Evolutionary conservation across 2,113 vertebrate species (phyloP), one percentile per base, ranked within the genome.

Genomic region (Platanista minor): DNA sequence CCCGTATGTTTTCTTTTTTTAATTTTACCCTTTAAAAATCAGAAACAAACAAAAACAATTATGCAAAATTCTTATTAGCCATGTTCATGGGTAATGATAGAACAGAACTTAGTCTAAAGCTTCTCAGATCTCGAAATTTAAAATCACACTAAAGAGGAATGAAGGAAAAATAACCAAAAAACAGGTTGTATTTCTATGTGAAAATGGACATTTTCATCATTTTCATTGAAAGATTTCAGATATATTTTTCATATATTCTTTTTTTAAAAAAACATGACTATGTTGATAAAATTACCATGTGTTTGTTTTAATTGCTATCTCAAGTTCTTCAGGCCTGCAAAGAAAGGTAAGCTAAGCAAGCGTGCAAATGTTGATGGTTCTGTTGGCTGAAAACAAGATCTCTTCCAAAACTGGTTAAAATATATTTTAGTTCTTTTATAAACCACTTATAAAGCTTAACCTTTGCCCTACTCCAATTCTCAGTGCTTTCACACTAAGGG

Each of bases 101-200:
- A 80, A 75, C 61, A 89, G n/a, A 93, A 93, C 78, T 36, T 27
- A 86, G 39, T 77, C 25, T 94, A 87, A 96, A 92, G 57, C 6
- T 72, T 93, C 43, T 87, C 87, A 96, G 36, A 92, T 71, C n/a
- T 94, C 94, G 92, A 81, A 92, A 84, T 84, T 95, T 64, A 71
- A 89, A 89, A 66, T 75, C 85, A 84, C 17, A 46, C 27, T 90
- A 86, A 61, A 84, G 54, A 83, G 12, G 20, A 87, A 90, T 64
- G n/a, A 85, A 92, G 82, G 4, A 66, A 86, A 88, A 87, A 11
- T 66, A 62, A 36, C n/a, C 80, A 25, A 64, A 91, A 96, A 87
- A 12, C 23, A 59, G 25, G 11, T 74, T 91, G 52, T 61, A 74
- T 39, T 64, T 92, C n/a, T 59, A 0, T 57, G 33, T 89, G 29